Percentiles rank a stretch among this genome's conserved stretches.
phyloP scores from a whole-genome alignment of 2,113 vertebrate species.

The Eptesicus fuscus region DNA sequence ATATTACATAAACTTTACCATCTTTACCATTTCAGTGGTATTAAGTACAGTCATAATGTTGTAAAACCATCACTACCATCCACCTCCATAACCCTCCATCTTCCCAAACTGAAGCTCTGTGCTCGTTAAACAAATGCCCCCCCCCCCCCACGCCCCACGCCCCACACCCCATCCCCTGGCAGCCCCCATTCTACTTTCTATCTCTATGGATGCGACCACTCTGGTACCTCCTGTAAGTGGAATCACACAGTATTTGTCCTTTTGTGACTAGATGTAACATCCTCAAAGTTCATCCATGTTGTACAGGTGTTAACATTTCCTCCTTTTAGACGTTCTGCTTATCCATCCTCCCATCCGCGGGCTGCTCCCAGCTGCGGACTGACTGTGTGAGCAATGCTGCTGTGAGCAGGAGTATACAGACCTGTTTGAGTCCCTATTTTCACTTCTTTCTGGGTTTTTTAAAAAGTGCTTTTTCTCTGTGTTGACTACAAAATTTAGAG shows the following conservation, averaged over 20 bases:
- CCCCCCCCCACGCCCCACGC: neutral
- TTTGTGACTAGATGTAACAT: neutral
- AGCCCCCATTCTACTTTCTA: too few species aligned
- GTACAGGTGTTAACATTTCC: neutral
- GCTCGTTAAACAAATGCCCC: neutral
- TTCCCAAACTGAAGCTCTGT: neutral
- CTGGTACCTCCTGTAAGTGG: neutral
- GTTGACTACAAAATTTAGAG: neutral
- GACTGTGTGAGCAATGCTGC: neutral
- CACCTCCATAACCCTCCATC: neutral
- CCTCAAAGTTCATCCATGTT: neutral
- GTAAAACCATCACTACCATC: neutral
- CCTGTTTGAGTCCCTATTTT: neutral
- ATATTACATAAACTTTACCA: neutral
- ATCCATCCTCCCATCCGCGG: fast-evolving
- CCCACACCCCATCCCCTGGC: neutral
- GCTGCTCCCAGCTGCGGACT: neutral
- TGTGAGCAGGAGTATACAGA: fast-evolving
- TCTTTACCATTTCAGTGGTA: neutral
- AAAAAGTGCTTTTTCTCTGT: neutral
- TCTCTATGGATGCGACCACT: neutral
- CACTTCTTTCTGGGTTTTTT: neutral
- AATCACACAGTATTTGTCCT: neutral
- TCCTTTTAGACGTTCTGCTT: too few species aligned
- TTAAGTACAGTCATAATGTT: too few species aligned